Base-by-base conservation (phyloP, 2,888 invertebrate genomes). In the Plagiodera versicolora region DNA sequence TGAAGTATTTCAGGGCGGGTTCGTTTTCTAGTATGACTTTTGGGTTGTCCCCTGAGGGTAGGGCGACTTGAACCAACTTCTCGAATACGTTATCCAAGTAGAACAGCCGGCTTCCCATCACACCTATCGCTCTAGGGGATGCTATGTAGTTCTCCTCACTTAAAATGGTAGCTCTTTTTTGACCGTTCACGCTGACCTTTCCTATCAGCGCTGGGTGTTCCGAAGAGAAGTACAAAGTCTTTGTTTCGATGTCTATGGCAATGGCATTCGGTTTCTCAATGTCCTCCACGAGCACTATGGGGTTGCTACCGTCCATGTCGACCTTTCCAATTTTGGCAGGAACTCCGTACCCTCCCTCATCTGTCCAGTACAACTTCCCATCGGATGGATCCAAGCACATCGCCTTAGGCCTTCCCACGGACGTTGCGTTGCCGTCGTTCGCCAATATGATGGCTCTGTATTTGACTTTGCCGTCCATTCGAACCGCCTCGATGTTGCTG, bases 351-450 rank as follows among this genome's bases (percentile, higher is more conserved):
- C 95, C 95, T 9, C 98, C 98, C 68, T 94, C 92, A 75, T 99
- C 99, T 9, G 96, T 86, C 98, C 98, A 99, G 81, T 94, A 99
- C 24, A 97, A 81, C 81, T 91, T 90, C 83, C 98, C 98, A 71
- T 93, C 92, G n/a, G 87, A 86, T 0, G 98, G 96, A 82, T 98
- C 95, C 30, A 99, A 82, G 58, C 91, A 93, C 62, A 99, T 86
- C 0, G 92, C 87, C 71, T 87, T 90, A 0, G 98, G 98, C 70
- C 89, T 89, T 0, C 95, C 92, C 1, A 98, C 93, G 0, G 95
- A 95, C 0, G 87, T 86, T 60, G 84, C 87, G 67, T 89, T 92
- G 0, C 96, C 96, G 74, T 95, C 91, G 76, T 98, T 98, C 0
- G 92, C 91, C 63, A 98, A 81, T 19, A 99, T 87, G 28, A 97